These are phyloP conservation scores for Ondatra zibethicus DNA, from an alignment of 2,113 vertebrate species.

Conservation along the genomic window DNA sequence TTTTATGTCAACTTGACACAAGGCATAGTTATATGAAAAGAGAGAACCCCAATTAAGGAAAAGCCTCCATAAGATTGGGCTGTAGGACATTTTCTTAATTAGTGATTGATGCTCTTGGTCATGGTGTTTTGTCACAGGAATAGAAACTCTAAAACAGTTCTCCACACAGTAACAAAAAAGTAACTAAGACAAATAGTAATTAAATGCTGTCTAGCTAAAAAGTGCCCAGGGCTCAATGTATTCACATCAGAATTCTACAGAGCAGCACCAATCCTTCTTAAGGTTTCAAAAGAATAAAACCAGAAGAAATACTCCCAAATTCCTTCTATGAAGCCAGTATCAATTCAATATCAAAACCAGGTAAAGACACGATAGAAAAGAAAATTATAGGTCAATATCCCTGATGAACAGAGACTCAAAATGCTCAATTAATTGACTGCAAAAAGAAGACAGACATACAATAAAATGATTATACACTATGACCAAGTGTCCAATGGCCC, in stretches of 20 bases:
- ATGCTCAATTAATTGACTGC: neutral
- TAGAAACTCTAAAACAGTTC: neutral
- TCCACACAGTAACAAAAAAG: neutral
- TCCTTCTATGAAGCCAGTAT: neutral
- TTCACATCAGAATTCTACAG: neutral
- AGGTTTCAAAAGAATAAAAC: neutral
- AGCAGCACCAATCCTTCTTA: neutral
- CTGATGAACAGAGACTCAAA: neutral
- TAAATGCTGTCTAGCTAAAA: neutral
- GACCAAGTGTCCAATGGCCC: neutral
- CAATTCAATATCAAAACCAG: neutral
- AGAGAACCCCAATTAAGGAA: neutral
- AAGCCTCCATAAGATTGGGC: neutral
- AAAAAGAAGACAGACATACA: neutral
- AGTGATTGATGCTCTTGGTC: neutral
- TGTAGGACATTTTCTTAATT: neutral
- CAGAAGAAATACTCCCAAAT: neutral
- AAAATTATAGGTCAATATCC: neutral
- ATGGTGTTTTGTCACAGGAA: neutral
- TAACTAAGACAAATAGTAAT: neutral
- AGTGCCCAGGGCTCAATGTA: neutral
- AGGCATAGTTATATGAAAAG: neutral
- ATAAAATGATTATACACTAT: neutral
- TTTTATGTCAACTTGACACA: neutral
- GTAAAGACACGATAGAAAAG: neutral